Percentiles rank a stretch among this genome's conserved stretches.
These are phyloP conservation scores for Carterocephalus palaemon DNA, from an alignment of 2,888 invertebrate species.

Conservation along the genomic window DNA sequence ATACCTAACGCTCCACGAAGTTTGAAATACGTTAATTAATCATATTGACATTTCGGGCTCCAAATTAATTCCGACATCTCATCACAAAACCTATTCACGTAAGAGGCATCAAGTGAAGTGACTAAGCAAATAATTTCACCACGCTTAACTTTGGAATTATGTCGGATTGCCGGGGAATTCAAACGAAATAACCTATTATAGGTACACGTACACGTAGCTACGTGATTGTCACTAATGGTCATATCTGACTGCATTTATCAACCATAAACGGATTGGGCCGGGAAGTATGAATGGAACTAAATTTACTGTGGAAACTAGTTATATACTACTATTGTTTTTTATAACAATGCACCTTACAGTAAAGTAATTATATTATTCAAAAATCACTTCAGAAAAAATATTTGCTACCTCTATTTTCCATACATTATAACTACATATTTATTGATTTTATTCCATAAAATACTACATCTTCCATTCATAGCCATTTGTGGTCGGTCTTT, in stretches of 20 bases:
- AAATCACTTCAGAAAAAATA: too few relatives aligned
- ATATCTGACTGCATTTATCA: slow-evolving; percentile 1
- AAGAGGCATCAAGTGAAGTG: slow-evolving; percentile 7
- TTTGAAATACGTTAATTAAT: too few relatives aligned
- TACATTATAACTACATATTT: too few relatives aligned
- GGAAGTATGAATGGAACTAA: slow-evolving; percentile 4
- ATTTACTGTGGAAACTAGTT: background rate
- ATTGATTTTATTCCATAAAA: too few relatives aligned
- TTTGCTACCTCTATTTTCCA: too few relatives aligned
- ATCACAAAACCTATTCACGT: slow-evolving; percentile 2
- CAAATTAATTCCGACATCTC: background rate
- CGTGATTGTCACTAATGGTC: slow-evolving; percentile 5
- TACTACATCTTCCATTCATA: too few relatives aligned
- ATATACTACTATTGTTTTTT: slow-evolving; percentile 1
- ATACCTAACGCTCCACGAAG: too few relatives aligned
- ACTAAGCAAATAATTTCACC: slow-evolving; percentile 17
- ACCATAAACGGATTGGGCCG: background rate
- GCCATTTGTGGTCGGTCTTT: too few relatives aligned
- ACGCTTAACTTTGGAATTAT: slow-evolving; percentile 7
- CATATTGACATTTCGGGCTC: too few relatives aligned
- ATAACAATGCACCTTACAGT: slow-evolving; percentile 1
- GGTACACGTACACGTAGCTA: slow-evolving; percentile 20
- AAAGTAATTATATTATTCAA: background rate
- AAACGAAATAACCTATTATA: slow-evolving; percentile 21
- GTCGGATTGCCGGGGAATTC: slow-evolving; percentile 10